Evolutionary conservation across 37 sponge, comb jelly and placozoan genomes (phyloP), one percentile per base, ranked within the genome.

Genomic region (Tethya wilhelma): DNA sequence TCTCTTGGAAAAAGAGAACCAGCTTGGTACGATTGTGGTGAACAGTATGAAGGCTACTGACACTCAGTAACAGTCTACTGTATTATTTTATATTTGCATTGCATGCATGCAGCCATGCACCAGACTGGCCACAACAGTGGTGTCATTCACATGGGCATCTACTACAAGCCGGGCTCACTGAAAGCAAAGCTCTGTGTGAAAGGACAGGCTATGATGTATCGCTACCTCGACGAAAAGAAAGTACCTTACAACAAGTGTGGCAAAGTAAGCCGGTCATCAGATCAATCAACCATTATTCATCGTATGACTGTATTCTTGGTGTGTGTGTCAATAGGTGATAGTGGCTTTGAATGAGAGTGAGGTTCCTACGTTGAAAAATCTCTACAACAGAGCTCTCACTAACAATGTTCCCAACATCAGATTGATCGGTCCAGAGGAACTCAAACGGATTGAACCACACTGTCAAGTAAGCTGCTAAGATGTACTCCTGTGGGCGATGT

Each of bases 61-160:
- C n/a, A n/a, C n/a, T n/a, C n/a, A n/a, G n/a, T n/a, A n/a, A n/a
- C n/a, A n/a, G n/a, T n/a, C n/a, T n/a, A n/a, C n/a, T n/a, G n/a
- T n/a, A n/a, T n/a, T n/a, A n/a, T n/a, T n/a, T n/a, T n/a, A 62
- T 12, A 8, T 62, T 36, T 9, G 19, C 9, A n/a, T 67, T 71
- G 11, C 31, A 44, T n/a, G n/a, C 53, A 23, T 55, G 6, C 74
- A 96, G 97, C 91, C 30, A 62, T 42, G 25, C 96, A 95, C 74
- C 99, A 98, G 83, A 87, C 96, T 26, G 96, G 96, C 1, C 94
- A 90, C 86, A 98, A 98, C 88, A 98, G 99, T 71, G 99, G 99
- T 23, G 99, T 98, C 23, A 95, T 98, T 33, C 99, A 98, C 78
- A 89, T 79, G 57, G 99, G 99, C 55, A 87, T 98, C 23, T 98